A percentile compares a stretch with the other conserved stretches of the same genome.
Conservation (phyloP, 2,888 invertebrate genomes). For the Baronia brevicornis region DNA sequence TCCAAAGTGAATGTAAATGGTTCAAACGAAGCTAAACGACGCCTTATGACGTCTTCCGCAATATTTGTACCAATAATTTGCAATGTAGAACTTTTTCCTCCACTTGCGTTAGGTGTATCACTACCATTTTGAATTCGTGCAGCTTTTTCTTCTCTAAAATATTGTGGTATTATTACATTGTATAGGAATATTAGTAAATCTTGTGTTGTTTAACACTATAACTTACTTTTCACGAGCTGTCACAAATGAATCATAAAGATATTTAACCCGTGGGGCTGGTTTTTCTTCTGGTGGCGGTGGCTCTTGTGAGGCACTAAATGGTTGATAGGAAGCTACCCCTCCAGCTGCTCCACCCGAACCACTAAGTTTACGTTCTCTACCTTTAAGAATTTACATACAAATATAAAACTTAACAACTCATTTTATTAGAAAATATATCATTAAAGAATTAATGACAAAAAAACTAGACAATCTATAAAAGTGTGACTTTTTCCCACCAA, state of each 20-base stretch:
- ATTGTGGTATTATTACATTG: constrained; percentile 1
- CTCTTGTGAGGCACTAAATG: constrained; percentile 90
- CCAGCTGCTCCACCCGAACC: constrained; percentile 77
- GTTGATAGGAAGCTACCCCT: constrained; percentile 90
- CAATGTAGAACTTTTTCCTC: constrained; percentile 40
- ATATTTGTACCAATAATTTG: constrained; percentile 52
- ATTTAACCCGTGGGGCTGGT: constrained; percentile 78
- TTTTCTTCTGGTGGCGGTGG: constrained; percentile 83
- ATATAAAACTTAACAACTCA: constrained; percentile 1
- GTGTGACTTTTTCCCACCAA: too few relatives aligned
- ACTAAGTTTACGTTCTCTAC: constrained; percentile 86
- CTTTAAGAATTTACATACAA: constrained; percentile 31
- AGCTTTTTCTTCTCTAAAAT: constrained; percentile 49
- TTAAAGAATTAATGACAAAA: too few relatives aligned
- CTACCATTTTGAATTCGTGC: constrained; percentile 29
- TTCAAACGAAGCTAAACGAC: constrained; percentile 54
- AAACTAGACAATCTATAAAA: constrained; percentile 1
- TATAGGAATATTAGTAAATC: constrained; percentile 2
- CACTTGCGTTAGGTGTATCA: constrained; percentile 33
- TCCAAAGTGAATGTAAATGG: constrained; percentile 60
- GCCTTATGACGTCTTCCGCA: constrained; percentile 59
- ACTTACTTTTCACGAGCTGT: constrained; percentile 66
- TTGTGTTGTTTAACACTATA: constrained; percentile 4
- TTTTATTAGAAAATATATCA: background rate
- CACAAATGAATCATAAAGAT: constrained; percentile 73